Conservation (phyloP, 2,888 invertebrate genomes). For the Copidosoma aretas region DNA sequence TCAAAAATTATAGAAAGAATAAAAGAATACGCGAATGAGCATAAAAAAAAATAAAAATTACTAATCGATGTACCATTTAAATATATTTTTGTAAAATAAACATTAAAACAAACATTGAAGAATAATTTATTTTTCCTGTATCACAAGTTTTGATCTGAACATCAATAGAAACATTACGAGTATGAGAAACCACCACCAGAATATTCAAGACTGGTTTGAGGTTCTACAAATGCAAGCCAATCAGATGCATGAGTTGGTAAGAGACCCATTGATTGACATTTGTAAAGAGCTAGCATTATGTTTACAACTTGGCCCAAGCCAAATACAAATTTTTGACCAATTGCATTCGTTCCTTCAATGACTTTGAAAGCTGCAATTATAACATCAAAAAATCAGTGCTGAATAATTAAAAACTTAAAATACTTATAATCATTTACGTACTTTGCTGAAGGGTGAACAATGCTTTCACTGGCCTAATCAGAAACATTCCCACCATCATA, state of each 20-base stretch:
- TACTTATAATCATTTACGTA: slow-evolving; percentile 44
- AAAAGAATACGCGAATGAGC: slow-evolving; percentile 74
- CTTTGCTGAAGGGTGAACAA: slow-evolving; percentile 85
- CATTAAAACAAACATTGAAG: slow-evolving; percentile 5
- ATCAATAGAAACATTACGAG: slow-evolving; percentile 46
- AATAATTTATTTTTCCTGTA: slow-evolving; percentile 30
- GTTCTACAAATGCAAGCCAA: slow-evolving; percentile 97
- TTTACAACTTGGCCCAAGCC: slow-evolving; percentile 92
- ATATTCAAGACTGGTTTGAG: slow-evolving; percentile 83
- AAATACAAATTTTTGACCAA: slow-evolving; percentile 91
- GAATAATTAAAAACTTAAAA: not conserved
- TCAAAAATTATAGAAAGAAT: slow-evolving; percentile 73
- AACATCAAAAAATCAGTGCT: slow-evolving; percentile 6
- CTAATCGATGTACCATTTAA: not conserved
- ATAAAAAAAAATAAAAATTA: slow-evolving; percentile 64
- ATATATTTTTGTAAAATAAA: slow-evolving; percentile 12
- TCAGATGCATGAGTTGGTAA: slow-evolving; percentile 97
- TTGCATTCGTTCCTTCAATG: slow-evolving; percentile 90
- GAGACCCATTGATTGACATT: slow-evolving; percentile 97
- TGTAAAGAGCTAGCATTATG: slow-evolving; percentile 90
- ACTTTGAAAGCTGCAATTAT: slow-evolving; percentile 78
- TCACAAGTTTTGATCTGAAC: slow-evolving; percentile 14
- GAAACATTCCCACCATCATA: slow-evolving; percentile 99
- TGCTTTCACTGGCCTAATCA: slow-evolving; percentile 94
- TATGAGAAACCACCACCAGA: slow-evolving; percentile 77